Conservation (phyloP, 1,140 invertebrate genomes). For the Listronotus bonariensis region DNA sequence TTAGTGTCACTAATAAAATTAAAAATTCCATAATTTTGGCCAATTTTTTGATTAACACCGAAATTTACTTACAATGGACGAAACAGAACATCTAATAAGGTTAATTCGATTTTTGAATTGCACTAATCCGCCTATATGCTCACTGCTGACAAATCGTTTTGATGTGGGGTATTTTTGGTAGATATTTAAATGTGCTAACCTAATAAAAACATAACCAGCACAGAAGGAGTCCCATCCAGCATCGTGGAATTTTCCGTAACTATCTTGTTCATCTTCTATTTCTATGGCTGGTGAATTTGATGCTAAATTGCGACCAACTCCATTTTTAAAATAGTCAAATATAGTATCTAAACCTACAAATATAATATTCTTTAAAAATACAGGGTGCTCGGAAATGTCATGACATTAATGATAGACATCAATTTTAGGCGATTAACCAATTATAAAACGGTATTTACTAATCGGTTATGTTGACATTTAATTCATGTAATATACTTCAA, state of each 20-base stretch:
- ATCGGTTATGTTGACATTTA: too few species aligned
- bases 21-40: too few species aligned
- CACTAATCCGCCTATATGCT: constrained; percentile 60
- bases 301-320: constrained; percentile 51
- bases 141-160: constrained; percentile 58
- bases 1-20: too few species aligned
- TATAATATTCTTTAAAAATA: not conserved
- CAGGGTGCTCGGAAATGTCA: too few species aligned
- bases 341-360: constrained; percentile 57
- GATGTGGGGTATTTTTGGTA: constrained; percentile 49
- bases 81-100: constrained; percentile 62
- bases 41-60: not conserved
- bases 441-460: too few species aligned
- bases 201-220: constrained; percentile 69
- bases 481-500: too few species aligned
- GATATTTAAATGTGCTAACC: constrained; percentile 59
- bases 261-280: constrained; percentile 44
- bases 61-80: constrained; percentile 61
- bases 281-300: constrained; percentile 56
- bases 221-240: constrained; percentile 79
- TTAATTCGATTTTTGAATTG: constrained; percentile 65
- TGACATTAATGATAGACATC: too few species aligned
- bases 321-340: constrained; percentile 63
- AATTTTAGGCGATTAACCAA: too few species aligned
- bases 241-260: constrained; percentile 62